A percentile compares a stretch with the other conserved stretches of the same genome.
Conservation (phyloP, 2,888 invertebrate genomes). For the Acrocyrtus sp. region DNA sequence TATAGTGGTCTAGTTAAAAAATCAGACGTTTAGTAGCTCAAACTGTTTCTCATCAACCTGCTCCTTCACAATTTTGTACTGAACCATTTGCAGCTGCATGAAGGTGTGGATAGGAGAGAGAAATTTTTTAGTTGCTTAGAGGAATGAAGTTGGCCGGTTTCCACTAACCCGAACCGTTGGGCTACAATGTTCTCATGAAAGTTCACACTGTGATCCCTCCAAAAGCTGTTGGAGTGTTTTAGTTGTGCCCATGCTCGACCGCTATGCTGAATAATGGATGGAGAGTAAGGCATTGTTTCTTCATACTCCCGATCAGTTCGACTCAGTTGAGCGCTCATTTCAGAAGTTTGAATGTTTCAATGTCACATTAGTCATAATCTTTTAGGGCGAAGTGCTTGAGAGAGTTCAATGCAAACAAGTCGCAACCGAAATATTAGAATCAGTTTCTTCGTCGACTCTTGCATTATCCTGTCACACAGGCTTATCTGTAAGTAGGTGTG, state of each 20-base stretch:
- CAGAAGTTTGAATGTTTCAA: slow-evolving; percentile 43
- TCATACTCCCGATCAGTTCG: slow-evolving; percentile 29
- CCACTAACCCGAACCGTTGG: slow-evolving; percentile 66
- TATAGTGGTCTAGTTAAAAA: slow-evolving; percentile 71
- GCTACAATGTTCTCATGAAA: slow-evolving; percentile 48
- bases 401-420: slow-evolving; percentile 44
- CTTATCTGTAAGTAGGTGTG: not conserved
- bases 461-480: slow-evolving; percentile 5
- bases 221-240: slow-evolving; percentile 47
- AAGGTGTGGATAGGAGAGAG: slow-evolving; percentile 88
- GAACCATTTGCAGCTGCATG: slow-evolving; percentile 81
- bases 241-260: slow-evolving; percentile 44
- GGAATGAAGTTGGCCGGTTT: slow-evolving; percentile 68
- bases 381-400: slow-evolving; percentile 42
- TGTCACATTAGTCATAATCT: slow-evolving; percentile 47
- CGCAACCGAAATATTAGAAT: slow-evolving; percentile 44
- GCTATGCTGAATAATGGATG: slow-evolving; percentile 42
- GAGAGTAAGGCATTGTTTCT: slow-evolving; percentile 41
- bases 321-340: slow-evolving; percentile 43
- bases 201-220: slow-evolving; percentile 49
- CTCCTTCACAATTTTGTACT: slow-evolving; percentile 85
- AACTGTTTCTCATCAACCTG: slow-evolving; percentile 82
- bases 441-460: slow-evolving; percentile 38
- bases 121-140: slow-evolving; percentile 79
- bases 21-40: slow-evolving; percentile 87